Conservation (phyloP, 2,888 invertebrate genomes). For the Zelleria hepariella region DNA sequence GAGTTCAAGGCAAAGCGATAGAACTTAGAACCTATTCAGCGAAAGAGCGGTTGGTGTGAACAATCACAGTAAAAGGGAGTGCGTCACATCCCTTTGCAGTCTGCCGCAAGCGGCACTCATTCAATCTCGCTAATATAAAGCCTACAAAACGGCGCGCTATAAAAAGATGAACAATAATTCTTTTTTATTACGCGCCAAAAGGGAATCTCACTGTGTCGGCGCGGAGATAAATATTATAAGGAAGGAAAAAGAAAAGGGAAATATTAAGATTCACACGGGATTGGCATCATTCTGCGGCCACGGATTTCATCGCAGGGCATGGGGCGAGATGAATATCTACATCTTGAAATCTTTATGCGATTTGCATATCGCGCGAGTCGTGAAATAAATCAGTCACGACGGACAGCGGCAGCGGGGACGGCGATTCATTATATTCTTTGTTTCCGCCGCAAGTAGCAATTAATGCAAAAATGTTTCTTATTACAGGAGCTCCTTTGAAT, state of each 20-base stretch:
- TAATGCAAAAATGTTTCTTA: conserved; percentile 39
- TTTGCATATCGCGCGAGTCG: conserved; percentile 72
- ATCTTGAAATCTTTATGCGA: conserved; percentile 70
- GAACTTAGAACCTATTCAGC: too few species aligned
- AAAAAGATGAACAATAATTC: conserved; percentile 72
- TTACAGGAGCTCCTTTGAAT: conserved; percentile 15
- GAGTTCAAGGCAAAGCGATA: too few species aligned
- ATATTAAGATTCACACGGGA: conserved; percentile 71
- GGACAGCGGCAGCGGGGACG: conserved; percentile 63
- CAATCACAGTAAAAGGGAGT: conserved; percentile 5
- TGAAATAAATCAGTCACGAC: conserved; percentile 71
- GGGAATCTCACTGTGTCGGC: conserved; percentile 69
- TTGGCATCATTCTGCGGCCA: conserved; percentile 69
- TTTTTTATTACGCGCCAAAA: conserved; percentile 70
- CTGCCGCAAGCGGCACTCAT: conserved; percentile 31
- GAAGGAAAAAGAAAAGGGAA: conserved; percentile 66
- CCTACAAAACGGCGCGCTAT: conserved; percentile 60
- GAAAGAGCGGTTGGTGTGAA: background rate
- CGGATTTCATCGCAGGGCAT: conserved; percentile 45
- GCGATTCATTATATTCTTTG: conserved; percentile 61
- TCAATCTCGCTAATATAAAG: conserved; percentile 58
- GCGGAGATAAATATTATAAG: conserved; percentile 68
- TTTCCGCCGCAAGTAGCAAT: conserved; percentile 51
- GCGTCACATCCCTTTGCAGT: background rate
- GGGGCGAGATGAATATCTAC: conserved; percentile 49